Percentiles rank a stretch among this genome's conserved stretches.
These are phyloP conservation scores for Globia sparganii DNA, from an alignment of 2,888 invertebrate genomes.

Conservation along the genomic window DNA sequence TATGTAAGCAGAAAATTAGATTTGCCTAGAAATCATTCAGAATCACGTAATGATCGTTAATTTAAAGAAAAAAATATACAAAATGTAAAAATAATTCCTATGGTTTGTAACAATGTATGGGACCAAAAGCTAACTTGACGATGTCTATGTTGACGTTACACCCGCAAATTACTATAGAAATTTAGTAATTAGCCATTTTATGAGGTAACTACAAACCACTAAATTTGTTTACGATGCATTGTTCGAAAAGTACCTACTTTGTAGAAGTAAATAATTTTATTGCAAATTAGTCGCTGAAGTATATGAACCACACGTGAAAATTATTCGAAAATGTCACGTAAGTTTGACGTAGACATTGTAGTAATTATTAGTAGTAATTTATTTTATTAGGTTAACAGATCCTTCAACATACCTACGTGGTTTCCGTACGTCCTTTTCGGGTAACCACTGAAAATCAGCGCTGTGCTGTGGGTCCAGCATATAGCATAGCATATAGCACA, in stretches of 20 bases:
- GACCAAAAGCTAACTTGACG: background rate
- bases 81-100: no score
- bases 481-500: no score
- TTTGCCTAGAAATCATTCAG: background rate
- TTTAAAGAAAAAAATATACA: no score
- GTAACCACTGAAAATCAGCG: no score
- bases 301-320: background rate
- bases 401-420: no score
- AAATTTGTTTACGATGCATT: slow-evolving; percentile 47
- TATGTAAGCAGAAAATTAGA: background rate
- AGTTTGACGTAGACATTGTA: background rate
- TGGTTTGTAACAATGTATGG: no score
- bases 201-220: slow-evolving; percentile 10
- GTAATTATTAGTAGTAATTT: no score
- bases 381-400: background rate
- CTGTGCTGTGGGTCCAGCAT: no score
- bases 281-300: slow-evolving; percentile 15
- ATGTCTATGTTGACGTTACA: background rate
- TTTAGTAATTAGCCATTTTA: slow-evolving; percentile 3
- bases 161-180: slow-evolving; percentile 6
- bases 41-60: no score
- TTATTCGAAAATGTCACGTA: slow-evolving; percentile 52
- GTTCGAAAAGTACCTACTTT: slow-evolving; percentile 26
- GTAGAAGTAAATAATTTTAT: slow-evolving; percentile 42
- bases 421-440: no score